A percentile compares a stretch with the other conserved stretches of the same genome.
These are phyloP conservation scores for Gymnobelideus leadbeateri DNA, from an alignment of 2,113 vertebrate species.

Conservation along the genomic window DNA sequence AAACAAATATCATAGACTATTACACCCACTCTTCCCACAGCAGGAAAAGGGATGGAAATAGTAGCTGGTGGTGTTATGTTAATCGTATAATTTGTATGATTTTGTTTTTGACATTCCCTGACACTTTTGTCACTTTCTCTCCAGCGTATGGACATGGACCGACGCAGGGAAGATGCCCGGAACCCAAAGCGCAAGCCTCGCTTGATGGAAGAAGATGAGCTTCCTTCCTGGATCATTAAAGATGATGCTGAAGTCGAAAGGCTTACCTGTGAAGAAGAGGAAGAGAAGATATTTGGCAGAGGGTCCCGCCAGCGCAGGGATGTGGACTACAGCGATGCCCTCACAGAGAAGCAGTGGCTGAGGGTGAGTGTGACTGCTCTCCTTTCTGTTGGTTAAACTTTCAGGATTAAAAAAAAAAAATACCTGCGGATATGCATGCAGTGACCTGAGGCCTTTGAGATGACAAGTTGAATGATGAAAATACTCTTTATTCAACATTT, in stretches of 20 bases:
- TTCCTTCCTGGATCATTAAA: slow-evolving; percentile 98
- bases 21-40: background rate
- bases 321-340: slow-evolving; percentile 97
- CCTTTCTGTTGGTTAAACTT: background rate
- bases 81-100: background rate
- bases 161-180: slow-evolving; percentile 95
- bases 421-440: background rate
- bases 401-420: background rate
- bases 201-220: slow-evolving; percentile 97
- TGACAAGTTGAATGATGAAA: background rate
- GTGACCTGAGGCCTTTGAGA: background rate
- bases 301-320: slow-evolving; percentile 96
- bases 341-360: slow-evolving; percentile 99
- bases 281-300: slow-evolving; percentile 97
- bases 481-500: background rate
- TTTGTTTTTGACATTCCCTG: background rate
- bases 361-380: slow-evolving; percentile 83
- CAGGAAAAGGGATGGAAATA: background rate
- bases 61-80: background rate
- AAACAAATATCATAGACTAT: background rate
- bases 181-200: slow-evolving; percentile 96
- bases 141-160: slow-evolving; percentile 97
- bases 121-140: background rate
- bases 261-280: slow-evolving; percentile 96
- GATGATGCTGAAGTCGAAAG: slow-evolving; percentile 98